Conservation (phyloP, 2,888 invertebrate species). For the Galerucella nymphaeae region DNA sequence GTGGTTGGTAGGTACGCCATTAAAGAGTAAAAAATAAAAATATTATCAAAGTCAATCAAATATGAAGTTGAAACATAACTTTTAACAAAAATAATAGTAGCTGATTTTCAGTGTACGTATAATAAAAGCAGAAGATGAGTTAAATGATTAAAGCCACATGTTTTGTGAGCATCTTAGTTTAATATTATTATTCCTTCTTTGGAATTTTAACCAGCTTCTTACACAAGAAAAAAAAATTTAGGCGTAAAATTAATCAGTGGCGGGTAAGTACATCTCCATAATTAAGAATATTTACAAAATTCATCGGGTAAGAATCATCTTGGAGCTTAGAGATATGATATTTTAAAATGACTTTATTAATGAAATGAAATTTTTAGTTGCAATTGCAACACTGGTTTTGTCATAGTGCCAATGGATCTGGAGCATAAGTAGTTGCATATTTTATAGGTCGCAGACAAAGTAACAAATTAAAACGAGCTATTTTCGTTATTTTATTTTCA, state of each 20-base stretch:
- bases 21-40: no score
- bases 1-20: no score
- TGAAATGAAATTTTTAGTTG: background rate
- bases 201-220: slow-evolving; percentile 18
- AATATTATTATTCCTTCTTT: slow-evolving; percentile 10
- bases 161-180: slow-evolving; percentile 12
- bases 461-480: background rate
- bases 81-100: no score
- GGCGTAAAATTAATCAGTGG: slow-evolving; percentile 4
- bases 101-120: background rate
- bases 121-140: slow-evolving; percentile 8
- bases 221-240: background rate
- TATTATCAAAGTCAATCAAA: no score
- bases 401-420: background rate
- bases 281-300: no score
- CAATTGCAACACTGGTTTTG: background rate
- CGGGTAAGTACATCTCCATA: background rate
- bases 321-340: no score
- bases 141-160: slow-evolving; percentile 28
- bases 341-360: background rate
- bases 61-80: no score
- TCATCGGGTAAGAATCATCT: no score
- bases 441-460: background rate
- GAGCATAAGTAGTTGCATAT: background rate
- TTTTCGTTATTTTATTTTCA: background rate